A percentile compares a stretch with the other conserved stretches of the same genome.
Evolutionary conservation across 2,113 vertebrate species (phyloP).

Genomic region (Aviceda subcristata): DNA sequence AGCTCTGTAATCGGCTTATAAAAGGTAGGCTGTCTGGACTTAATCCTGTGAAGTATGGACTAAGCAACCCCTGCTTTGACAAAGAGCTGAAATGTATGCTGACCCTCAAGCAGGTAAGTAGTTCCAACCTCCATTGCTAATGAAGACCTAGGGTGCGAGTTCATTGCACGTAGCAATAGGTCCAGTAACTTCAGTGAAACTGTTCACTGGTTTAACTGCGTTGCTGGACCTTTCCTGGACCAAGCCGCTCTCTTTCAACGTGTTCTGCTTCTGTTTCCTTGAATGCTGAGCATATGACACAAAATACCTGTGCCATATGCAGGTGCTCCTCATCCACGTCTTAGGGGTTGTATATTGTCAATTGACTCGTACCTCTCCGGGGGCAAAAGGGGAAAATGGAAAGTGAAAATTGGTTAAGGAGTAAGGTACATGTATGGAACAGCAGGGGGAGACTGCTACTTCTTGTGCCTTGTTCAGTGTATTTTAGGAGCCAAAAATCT

Average conservation of each 20-base stretch:
- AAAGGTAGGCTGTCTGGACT: neutral
- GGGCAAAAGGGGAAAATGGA: neutral
- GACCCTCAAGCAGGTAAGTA: neutral
- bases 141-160: neutral
- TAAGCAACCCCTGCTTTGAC: neutral
- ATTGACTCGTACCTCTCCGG: neutral
- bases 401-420: neutral
- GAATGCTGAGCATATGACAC: neutral
- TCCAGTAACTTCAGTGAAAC: neutral
- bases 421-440: neutral
- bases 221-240: neutral
- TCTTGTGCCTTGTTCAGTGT: neutral
- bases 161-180: neutral
- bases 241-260: neutral
- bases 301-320: neutral
- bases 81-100: neutral
- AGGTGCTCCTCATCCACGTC: neutral
- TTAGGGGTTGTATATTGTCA: neutral
- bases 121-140: neutral
- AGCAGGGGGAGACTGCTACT: neutral
- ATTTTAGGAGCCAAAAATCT: neutral
- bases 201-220: neutral
- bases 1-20: neutral
- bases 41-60: neutral
- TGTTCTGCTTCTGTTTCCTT: neutral